phyloP scores from a whole-genome alignment of 2,113 vertebrate genomes.

The Kryptolebias marmoratus region DNA sequence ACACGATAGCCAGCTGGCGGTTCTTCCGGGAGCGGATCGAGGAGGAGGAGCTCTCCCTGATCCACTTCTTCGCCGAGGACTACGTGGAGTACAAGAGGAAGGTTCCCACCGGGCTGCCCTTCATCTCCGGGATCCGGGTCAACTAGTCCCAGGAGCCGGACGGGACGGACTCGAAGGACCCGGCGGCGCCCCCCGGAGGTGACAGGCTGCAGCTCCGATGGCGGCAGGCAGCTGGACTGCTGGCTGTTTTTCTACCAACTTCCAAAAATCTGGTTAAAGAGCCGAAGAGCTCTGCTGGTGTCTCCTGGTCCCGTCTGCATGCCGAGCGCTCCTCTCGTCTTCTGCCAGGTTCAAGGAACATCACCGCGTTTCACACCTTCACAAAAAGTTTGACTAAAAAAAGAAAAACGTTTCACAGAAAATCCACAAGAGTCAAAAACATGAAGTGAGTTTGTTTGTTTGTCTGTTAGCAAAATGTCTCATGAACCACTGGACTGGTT shows the following conservation, averaged over 20 bases:
- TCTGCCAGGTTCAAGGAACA: too few species aligned
- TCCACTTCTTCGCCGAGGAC: conserved; percentile 96
- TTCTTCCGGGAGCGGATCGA: conserved; percentile 97
- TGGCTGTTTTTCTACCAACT: conserved; percentile 52
- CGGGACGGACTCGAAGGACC: conserved; percentile 59
- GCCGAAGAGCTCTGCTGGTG: conserved; percentile 42
- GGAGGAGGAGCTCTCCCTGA: conserved; percentile 93
- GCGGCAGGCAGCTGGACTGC: conserved; percentile 43
- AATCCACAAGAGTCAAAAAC: neutral
- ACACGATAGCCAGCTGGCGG: conserved; percentile 91
- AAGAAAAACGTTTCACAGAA: conserved; percentile 1
- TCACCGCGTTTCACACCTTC: too few species aligned
- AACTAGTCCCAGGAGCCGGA: conserved; percentile 73
- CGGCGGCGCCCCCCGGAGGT: conserved; percentile 47
- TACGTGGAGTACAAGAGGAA: conserved; percentile 93
- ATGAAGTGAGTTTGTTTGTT: too few species aligned
- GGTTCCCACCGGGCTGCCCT: conserved; percentile 92
- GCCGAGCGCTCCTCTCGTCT: neutral
- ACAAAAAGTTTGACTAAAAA: too few species aligned
- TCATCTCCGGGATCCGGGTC: conserved; percentile 91
- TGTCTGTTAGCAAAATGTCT: too few species aligned
- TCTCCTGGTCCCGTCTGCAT: conserved; percentile 43
- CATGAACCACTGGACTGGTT: too few species aligned
- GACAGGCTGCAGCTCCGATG: conserved; percentile 20
- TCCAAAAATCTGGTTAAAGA: conserved; percentile 39